A percentile compares a stretch with the other conserved stretches of the same genome.
Evolutionary conservation across 1,140 invertebrate genomes (phyloP).

Genomic region (Aphelenchoides fujianensis): DNA sequence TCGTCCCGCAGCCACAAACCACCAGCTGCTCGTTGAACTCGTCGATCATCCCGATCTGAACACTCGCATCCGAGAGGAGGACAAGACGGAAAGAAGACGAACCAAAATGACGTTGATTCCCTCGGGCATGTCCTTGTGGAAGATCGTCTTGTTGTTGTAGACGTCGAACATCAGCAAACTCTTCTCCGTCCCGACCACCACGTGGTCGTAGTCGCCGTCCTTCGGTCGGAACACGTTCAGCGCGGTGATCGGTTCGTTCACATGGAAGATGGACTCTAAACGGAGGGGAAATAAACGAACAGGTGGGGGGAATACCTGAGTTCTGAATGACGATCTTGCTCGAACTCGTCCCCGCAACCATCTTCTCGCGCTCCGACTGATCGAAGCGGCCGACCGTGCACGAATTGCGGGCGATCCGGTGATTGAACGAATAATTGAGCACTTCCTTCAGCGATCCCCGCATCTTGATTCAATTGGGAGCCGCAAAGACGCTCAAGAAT

Average conservation of each 20-base stretch:
- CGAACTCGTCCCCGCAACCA: conserved; percentile 24
- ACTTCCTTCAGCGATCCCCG: conserved; percentile 16
- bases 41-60: conserved; percentile 23
- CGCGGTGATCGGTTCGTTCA: conserved; percentile 23
- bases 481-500: too few species aligned
- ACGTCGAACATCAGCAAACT: conserved; percentile 27
- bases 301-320: conserved; percentile 15
- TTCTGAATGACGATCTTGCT: conserved; percentile 26
- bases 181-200: conserved; percentile 29
- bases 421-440: conserved; percentile 19
- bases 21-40: conserved; percentile 7
- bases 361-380: conserved; percentile 2
- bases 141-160: conserved; percentile 31
- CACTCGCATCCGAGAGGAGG: too few species aligned
- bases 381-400: neutral
- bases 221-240: conserved; percentile 14
- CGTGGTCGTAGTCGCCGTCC: conserved; percentile 18
- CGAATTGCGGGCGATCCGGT: conserved; percentile 12
- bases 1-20: conserved; percentile 30
- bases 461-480: too few species aligned
- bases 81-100: conserved; percentile 2
- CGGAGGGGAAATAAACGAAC: too few species aligned
- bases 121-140: conserved; percentile 30
- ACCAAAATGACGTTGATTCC: conserved; percentile 23
- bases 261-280: conserved; percentile 31